Base-by-base conservation (phyloP, 2,888 invertebrate genomes). In the Encarsia formosa region DNA sequence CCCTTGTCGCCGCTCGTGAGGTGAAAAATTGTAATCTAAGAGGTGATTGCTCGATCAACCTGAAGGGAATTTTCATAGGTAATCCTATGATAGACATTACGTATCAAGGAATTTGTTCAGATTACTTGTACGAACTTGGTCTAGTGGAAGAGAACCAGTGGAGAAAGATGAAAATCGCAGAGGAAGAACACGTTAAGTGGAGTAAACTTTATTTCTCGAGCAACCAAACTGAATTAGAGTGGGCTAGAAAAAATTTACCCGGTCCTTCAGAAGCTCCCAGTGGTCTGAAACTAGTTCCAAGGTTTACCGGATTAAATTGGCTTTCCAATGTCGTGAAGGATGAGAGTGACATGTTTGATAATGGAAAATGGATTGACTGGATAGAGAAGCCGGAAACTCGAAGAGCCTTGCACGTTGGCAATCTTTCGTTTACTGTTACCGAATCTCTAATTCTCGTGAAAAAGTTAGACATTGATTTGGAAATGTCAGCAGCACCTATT, bases 361-460 rank as follows among this genome's bases (percentile, higher is more conserved):
- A n/a, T n/a, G n/a, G n/a, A n/a, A n/a, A n/a, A n/a, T n/a, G n/a
- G n/a, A n/a, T n/a, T n/a, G n/a, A n/a, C 8, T 38, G 39, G 39
- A 16, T 20, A 5, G 20, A 38, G 22, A 76, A 76, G 29, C 74
- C 74, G 35, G 76, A 78, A 31, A 81, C 87, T 0, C 79, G 92
- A 2, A 80, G 77, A 45, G 83, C 85, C 0, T 86, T 95, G 52
- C 93, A 95, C 69, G 93, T 95, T 1, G 94, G 94, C 3, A 84
- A 88, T 61, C 71, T 81, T 16, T 78, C 86, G 0, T 93, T 88
- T 68, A 77, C 85, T 63, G 79, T 79, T 19, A 81, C 79, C n/a
- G n/a, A n/a, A 42, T 71, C 76, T 29, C 91, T 11, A 6, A 9
- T 91, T 0, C 13, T 22, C n/a, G 88, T 88, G 67, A 63, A 77